phyloP scores from a whole-genome alignment of 2,113 vertebrate species.

The Heterotilapia buettikoferi region DNA sequence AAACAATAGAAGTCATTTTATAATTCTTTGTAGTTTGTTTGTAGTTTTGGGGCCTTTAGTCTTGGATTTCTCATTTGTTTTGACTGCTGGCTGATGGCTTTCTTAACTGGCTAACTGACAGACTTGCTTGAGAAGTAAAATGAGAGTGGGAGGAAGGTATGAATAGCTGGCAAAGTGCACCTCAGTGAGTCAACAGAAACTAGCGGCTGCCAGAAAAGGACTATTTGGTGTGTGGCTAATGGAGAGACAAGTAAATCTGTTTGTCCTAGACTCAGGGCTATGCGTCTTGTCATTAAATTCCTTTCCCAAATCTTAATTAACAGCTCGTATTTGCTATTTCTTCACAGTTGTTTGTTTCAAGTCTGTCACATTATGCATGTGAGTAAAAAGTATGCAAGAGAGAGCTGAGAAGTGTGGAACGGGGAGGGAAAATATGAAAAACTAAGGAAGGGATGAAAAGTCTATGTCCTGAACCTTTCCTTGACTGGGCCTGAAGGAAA shows the following conservation, averaged over 20 bases:
- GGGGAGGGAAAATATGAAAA: neutral
- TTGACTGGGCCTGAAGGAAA: constrained; percentile 18
- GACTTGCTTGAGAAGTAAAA: constrained; percentile 37
- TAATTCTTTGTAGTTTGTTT: neutral
- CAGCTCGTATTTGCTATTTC: neutral
- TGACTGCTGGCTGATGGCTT: neutral
- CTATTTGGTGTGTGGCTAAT: constrained; percentile 13
- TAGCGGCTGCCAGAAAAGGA: constrained; percentile 19
- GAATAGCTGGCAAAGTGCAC: constrained; percentile 40
- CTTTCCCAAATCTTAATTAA: neutral
- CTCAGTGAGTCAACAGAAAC: constrained; percentile 50
- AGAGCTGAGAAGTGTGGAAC: neutral
- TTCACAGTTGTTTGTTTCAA: neutral
- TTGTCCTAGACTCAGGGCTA: neutral
- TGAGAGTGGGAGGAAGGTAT: constrained; percentile 45
- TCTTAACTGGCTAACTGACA: constrained; percentile 7
- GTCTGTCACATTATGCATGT: neutral
- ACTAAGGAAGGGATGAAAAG: neutral
- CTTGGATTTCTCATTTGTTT: constrained; percentile 11
- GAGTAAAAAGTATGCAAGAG: neutral
- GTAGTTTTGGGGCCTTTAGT: neutral
- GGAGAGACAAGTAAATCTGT: neutral
- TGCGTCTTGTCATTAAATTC: neutral
- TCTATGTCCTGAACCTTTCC: neutral
- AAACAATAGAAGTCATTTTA: neutral